Evolutionary conservation across 2,888 invertebrate species (phyloP).

Genomic region (Andrena dorsata): DNA sequence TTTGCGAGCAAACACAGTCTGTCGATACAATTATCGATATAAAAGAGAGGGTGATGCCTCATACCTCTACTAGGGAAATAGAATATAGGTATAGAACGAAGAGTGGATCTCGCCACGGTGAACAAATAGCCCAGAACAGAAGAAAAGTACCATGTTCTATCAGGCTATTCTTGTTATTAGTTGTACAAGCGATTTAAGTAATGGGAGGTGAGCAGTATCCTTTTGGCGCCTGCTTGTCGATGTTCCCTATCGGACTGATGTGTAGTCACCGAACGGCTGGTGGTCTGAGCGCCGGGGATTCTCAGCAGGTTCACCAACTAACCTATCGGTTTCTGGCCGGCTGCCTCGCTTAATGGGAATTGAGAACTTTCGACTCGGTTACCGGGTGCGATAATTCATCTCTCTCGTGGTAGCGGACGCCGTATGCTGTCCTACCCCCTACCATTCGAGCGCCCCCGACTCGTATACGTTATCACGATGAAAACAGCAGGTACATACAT

Average conservation of each 20-base stretch:
- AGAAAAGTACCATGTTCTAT: not conserved
- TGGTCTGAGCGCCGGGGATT: conserved; percentile 68
- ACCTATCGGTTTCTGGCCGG: conserved; percentile 83
- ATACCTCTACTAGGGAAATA: no score
- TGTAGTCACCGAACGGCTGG: conserved; percentile 65
- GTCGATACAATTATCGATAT: no score
- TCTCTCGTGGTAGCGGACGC: conserved; percentile 62
- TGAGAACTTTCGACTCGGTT: conserved; percentile 81
- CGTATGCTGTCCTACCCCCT: conserved; percentile 61
- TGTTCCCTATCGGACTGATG: conserved; percentile 64
- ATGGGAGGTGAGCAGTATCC: conserved; percentile 21
- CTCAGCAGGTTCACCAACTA: conserved; percentile 76
- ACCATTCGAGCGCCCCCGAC: conserved; percentile 32
- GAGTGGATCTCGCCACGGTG: no score
- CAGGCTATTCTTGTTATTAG: conserved; percentile 38
- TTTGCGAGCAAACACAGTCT: no score
- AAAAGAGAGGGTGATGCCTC: no score
- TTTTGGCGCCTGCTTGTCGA: conserved; percentile 61
- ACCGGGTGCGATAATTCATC: conserved; percentile 80
- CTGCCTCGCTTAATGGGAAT: conserved; percentile 83
- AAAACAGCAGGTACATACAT: conserved; percentile 50
- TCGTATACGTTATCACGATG: conserved; percentile 50
- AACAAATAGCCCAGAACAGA: no score
- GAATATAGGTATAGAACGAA: no score
- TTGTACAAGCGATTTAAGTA: conserved; percentile 23